phyloP scores from a whole-genome alignment of 2,113 vertebrate species.

The Tachycineta bicolor region DNA sequence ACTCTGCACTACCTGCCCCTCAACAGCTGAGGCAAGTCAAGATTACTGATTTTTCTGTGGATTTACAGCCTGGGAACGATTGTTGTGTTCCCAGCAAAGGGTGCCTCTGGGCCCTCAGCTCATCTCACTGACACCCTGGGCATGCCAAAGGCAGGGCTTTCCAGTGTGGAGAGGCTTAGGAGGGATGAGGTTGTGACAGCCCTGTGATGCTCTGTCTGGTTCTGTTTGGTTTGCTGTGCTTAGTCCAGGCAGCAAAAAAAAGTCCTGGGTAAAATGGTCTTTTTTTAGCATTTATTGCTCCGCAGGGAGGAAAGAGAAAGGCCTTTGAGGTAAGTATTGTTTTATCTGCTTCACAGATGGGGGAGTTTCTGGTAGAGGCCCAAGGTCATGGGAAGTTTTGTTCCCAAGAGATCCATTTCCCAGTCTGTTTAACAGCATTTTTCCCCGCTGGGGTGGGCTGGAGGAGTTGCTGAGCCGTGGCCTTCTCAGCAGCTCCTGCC shows the following conservation, averaged over 20 bases:
- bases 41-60: neutral
- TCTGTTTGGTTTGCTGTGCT: neutral
- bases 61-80: neutral
- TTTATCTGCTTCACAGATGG: conserved; percentile 42
- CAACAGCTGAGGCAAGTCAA: neutral
- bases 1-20: neutral
- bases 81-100: neutral
- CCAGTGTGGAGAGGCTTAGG: accelerated
- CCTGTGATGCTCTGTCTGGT: neutral
- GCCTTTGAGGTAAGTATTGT: conserved; percentile 34
- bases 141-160: neutral
- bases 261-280: neutral
- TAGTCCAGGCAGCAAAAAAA: neutral
- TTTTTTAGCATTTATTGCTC: conserved; percentile 28
- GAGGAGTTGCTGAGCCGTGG: accelerated
- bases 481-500: neutral
- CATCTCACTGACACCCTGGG: neutral
- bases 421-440: neutral
- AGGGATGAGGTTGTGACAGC: neutral
- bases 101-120: neutral
- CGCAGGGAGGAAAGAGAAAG: neutral
- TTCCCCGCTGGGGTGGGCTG: neutral
- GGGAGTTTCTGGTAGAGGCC: conserved; percentile 11
- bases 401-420: neutral
- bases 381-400: neutral